Percentiles rank a stretch among this genome's conserved stretches.
Evolutionary conservation across 2,113 vertebrate species (phyloP).

Genomic region (Actenoides hombroni): DNA sequence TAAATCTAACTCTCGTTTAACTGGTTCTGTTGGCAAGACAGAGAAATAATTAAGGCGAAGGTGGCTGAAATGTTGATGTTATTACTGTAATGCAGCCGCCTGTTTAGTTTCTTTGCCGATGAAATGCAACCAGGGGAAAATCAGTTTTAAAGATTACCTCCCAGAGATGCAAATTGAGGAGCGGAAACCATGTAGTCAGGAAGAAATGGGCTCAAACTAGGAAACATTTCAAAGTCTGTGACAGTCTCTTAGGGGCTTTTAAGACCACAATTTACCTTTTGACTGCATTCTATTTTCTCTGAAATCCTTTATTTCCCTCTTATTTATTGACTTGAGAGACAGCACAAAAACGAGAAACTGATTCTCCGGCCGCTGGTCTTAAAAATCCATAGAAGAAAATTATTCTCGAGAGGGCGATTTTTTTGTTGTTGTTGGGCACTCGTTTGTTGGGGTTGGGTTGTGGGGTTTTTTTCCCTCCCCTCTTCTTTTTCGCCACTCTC

Average conservation of each 20-base stretch:
- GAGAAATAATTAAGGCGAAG: conserved; percentile 76
- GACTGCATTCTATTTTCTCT: conserved; percentile 76
- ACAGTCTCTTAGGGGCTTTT: conserved; percentile 75
- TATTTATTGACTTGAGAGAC: conserved; percentile 78
- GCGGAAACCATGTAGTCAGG: conserved; percentile 29
- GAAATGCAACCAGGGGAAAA: conserved; percentile 71
- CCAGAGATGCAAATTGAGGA: conserved; percentile 57
- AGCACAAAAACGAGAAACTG: conserved; percentile 56
- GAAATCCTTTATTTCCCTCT: conserved; percentile 75
- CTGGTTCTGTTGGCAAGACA: conserved; percentile 64
- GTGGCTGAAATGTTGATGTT: conserved; percentile 66
- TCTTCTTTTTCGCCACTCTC: background rate
- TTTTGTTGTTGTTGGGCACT: background rate
- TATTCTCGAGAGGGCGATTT: conserved; percentile 2
- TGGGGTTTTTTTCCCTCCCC: background rate
- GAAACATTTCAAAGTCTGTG: conserved; percentile 61
- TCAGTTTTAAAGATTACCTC: conserved; percentile 73
- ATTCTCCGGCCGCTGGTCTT: conserved; percentile 63
- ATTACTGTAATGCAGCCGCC: conserved; percentile 66
- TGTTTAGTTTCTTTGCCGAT: conserved; percentile 68
- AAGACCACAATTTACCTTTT: conserved; percentile 79
- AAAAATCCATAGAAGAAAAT: conserved; percentile 74
- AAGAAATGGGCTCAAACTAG: conserved; percentile 55
- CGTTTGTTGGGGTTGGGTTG: background rate
- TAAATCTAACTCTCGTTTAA: conserved; percentile 72